Base-by-base conservation (phyloP, 2,888 invertebrate species). In the Nephrotoma flavescens region DNA sequence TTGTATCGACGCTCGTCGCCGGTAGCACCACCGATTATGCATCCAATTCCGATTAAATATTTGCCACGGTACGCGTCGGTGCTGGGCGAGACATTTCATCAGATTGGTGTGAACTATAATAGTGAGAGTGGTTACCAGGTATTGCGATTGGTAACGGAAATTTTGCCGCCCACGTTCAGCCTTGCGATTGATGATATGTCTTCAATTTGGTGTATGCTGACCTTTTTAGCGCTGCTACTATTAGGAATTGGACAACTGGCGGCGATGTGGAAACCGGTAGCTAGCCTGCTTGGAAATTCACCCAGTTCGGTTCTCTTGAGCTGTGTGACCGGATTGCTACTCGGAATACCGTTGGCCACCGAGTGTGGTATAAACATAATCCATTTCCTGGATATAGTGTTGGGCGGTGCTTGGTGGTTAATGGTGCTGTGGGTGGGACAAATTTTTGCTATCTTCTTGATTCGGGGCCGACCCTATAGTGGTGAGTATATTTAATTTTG, bases 211-310 rank as follows among this genome's bases (percentile, higher is more conserved):
- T 95, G 96, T 0, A 95, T 96, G 9, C 93, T 97, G 86, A 96
- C 97, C 90, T 97, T 96, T 91, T 95, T 96, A 90, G 95, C 95
- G 88, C 93, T 97, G 87, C 96, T 97, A 88, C 93, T 96, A 89
- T 97, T 98, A 90, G 97, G 97, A 0, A 94, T 98, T 87, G 96
- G 96, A 4, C 97, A 97, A 89, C 95, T 97, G 92, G 92, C 97
- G 89, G 97, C 97, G 0, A 95, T 97, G 90, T 97, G 97, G 97
- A 97, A 97, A 90, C 96, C 96, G 89, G 96, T 97, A 86, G 96
- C 97, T 88, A 95, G 96, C 31, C 96, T 97, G 2, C 93, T 97
- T 86, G 91, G 91, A 0, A 91, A 91, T 94, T 97, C 94, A 93
- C 96, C 71, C 93, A 97, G 90, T 94, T 96, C 91, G 92, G 95